A percentile compares a stretch with the other conserved stretches of the same genome.
Evolutionary conservation across 2,113 vertebrate genomes (phyloP).

Genomic region (Prionailurus bengalensis): DNA sequence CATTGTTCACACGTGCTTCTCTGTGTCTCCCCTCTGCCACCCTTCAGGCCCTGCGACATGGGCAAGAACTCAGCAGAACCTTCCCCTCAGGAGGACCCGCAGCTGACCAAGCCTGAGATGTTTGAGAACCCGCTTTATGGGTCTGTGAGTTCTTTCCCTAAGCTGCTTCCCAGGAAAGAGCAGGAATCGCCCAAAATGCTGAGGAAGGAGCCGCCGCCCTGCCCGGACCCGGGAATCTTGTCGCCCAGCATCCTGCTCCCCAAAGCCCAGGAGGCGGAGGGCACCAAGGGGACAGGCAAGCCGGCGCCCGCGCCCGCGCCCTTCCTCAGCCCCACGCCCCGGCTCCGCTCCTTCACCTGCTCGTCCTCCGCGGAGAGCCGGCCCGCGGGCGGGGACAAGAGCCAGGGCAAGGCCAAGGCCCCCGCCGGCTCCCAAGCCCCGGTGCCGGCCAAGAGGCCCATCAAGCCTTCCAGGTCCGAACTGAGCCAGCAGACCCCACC

Average conservation of each 20-base stretch:
- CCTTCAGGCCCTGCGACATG: constrained; percentile 75
- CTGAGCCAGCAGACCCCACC: constrained; percentile 73
- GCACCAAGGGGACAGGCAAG: constrained; percentile 77
- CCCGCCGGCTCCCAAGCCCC: constrained; percentile 71
- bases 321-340: constrained; percentile 88
- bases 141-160: constrained; percentile 86
- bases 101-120: constrained; percentile 90
- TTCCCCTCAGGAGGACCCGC: constrained; percentile 84
- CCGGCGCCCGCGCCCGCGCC: constrained; percentile 58
- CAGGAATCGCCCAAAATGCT: constrained; percentile 86
- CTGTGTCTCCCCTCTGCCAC: no score
- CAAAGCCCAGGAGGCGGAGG: constrained; percentile 89
- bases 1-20: rapidly evolving
- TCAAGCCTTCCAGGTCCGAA: constrained; percentile 92
- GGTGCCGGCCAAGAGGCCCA: constrained; percentile 87
- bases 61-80: constrained; percentile 81
- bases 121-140: constrained; percentile 98
- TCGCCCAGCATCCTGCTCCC: constrained; percentile 80
- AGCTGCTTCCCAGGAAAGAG: constrained; percentile 86
- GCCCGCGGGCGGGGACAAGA: constrained; percentile 77
- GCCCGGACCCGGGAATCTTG: constrained; percentile 78
- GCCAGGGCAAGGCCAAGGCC: constrained; percentile 86
- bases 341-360: constrained; percentile 94
- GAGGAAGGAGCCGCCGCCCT: constrained; percentile 87
- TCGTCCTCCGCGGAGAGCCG: constrained; percentile 86